Evolutionary conservation across 2,888 invertebrate genomes (phyloP).

Genomic region (Agrilus biguttatus): DNA sequence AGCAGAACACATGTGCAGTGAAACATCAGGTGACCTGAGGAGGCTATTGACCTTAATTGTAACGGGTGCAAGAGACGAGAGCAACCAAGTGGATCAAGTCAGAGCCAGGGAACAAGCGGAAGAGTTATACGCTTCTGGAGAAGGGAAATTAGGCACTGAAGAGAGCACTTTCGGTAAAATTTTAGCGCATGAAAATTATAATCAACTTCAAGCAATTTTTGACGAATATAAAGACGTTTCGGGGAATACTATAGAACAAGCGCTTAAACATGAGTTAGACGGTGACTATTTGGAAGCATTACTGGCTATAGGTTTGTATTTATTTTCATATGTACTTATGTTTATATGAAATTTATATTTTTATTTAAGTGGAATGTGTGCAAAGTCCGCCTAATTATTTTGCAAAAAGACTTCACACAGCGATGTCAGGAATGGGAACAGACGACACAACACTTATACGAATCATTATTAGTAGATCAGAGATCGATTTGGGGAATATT

Average conservation of each 20-base stretch:
- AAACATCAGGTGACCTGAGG: conserved; percentile 65
- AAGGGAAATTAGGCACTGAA: background rate
- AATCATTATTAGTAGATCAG: background rate
- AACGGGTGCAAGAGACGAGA: background rate
- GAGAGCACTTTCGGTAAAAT: background rate
- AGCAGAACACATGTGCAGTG: conserved; percentile 59
- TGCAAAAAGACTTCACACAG: background rate
- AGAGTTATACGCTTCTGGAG: background rate
- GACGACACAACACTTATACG: background rate
- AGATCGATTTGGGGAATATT: background rate
- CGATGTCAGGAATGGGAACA: background rate
- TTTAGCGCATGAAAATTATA: background rate
- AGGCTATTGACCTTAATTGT: conserved; percentile 59
- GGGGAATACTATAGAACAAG: background rate
- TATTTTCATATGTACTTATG: background rate
- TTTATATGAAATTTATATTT: background rate
- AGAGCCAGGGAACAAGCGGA: background rate
- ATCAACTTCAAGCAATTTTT: background rate
- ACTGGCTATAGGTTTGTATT: conserved; percentile 46
- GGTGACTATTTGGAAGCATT: conserved; percentile 46
- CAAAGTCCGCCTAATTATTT: background rate
- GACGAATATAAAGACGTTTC: background rate
- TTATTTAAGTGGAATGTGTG: background rate
- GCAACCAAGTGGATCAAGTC: background rate
- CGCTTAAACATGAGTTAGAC: background rate